phyloP scores from a whole-genome alignment of 1,140 invertebrate species.

The Mylabris phalerata region DNA sequence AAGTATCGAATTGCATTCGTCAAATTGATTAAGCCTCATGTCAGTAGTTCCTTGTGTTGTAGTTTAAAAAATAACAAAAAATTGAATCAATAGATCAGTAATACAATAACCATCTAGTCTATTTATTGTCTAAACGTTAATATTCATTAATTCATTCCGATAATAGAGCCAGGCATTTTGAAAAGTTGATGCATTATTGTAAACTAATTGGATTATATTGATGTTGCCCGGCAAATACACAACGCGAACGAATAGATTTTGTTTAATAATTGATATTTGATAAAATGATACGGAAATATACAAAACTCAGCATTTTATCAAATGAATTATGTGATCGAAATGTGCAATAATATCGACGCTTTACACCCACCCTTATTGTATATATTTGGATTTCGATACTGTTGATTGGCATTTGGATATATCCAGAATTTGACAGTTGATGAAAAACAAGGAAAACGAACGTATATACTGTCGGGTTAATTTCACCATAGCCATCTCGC shows the following conservation, averaged over 20 bases:
- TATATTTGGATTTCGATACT: constrained; percentile 3
- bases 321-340: constrained; percentile 15
- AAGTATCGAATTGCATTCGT: background rate
- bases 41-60: too few relatives aligned
- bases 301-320: constrained; percentile 14
- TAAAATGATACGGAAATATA: constrained; percentile 15
- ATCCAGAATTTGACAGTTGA: too few relatives aligned
- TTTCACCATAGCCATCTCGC: constrained; percentile 5
- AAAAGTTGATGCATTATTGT: constrained; percentile 2
- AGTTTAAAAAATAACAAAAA: too few relatives aligned
- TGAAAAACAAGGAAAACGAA: too few relatives aligned
- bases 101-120: background rate
- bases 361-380: background rate
- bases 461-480: background rate
- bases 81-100: background rate
- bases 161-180: background rate
- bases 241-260: constrained; percentile 11
- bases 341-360: constrained; percentile 3
- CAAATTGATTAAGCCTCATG: background rate
- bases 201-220: constrained; percentile 1
- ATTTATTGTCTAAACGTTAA: background rate
- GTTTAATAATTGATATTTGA: constrained; percentile 20
- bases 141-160: background rate
- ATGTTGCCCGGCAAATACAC: background rate
- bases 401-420: constrained; percentile 7